Evolutionary conservation across 2,888 invertebrate genomes (phyloP).

Genomic region (Fragum fragum): DNA sequence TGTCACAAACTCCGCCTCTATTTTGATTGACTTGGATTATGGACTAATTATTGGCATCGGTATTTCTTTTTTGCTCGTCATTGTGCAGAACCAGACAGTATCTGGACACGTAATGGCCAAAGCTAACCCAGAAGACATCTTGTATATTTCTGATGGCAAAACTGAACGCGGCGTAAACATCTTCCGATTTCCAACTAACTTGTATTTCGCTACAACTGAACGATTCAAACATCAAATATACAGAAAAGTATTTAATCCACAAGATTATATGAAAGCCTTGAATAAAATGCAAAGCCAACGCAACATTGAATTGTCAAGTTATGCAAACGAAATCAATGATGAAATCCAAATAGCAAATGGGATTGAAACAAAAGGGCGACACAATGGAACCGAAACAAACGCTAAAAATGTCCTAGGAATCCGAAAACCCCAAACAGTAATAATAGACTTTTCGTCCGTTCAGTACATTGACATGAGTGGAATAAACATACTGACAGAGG

Average conservation of each 20-base stretch:
- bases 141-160: constrained; percentile 21
- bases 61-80: constrained; percentile 70
- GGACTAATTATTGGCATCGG: constrained; percentile 78
- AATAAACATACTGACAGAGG: constrained; percentile 69
- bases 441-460: constrained; percentile 77
- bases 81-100: constrained; percentile 68
- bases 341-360: background rate
- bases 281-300: background rate
- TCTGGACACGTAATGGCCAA: constrained; percentile 59
- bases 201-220: constrained; percentile 66
- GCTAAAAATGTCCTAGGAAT: background rate
- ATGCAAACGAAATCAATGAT: background rate
- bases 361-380: background rate
- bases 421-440: constrained; percentile 37
- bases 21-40: constrained; percentile 76
- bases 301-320: background rate
- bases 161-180: constrained; percentile 45
- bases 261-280: background rate
- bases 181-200: constrained; percentile 54
- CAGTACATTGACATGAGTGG: constrained; percentile 79
- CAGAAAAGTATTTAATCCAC: constrained; percentile 44
- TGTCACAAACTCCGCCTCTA: constrained; percentile 70
- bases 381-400: background rate
- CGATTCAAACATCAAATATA: constrained; percentile 58
- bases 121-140: constrained; percentile 51